phyloP scores from a whole-genome alignment of 1,140 invertebrate genomes.

The Lepidotrigona ventralis region DNA sequence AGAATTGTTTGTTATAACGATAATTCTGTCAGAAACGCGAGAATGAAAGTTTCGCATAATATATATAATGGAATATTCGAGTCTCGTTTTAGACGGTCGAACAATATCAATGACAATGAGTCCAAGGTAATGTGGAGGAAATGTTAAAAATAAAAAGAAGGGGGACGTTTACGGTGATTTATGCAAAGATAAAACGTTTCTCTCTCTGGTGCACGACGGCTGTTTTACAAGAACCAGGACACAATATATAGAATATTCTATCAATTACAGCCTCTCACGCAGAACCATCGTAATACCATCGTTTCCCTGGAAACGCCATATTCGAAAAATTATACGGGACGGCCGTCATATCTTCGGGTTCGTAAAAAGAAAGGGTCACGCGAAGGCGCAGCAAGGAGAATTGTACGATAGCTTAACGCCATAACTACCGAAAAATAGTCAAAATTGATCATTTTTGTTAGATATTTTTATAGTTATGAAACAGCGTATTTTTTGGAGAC shows the following conservation, averaged over 20 bases:
- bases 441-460: too few species aligned
- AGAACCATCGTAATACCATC: background rate
- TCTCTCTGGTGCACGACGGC: too few species aligned
- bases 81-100: too few species aligned
- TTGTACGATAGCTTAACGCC: background rate
- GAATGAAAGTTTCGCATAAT: too few species aligned
- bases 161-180: background rate
- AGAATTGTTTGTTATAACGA: too few species aligned
- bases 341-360: background rate
- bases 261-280: background rate
- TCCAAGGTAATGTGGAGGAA: background rate
- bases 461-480: too few species aligned
- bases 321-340: background rate
- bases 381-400: background rate
- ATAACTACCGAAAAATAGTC: too few species aligned
- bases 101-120: background rate
- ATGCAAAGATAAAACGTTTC: background rate
- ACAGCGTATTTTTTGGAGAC: too few species aligned
- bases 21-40: too few species aligned
- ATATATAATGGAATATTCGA: background rate
- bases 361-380: background rate
- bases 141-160: background rate
- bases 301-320: background rate
- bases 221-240: background rate
- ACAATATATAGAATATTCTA: constrained; percentile 21